These are phyloP conservation scores for Eurystomus glaucurus DNA, from an alignment of 2,797 vertebrate genomes.

Conservation along the genomic window DNA sequence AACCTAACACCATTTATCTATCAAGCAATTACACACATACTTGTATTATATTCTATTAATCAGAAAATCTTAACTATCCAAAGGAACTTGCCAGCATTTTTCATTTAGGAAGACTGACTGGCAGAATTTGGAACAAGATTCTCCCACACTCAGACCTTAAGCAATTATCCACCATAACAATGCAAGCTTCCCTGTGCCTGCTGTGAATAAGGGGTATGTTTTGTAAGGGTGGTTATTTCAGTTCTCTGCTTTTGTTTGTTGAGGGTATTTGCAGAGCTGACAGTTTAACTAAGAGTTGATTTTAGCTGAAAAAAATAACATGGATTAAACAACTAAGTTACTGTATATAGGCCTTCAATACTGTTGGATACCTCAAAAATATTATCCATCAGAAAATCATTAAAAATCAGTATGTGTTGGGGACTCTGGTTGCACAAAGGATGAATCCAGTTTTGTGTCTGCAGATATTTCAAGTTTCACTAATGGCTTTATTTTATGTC, in stretches of 20 bases:
- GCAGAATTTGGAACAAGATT: not conserved
- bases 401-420: not conserved
- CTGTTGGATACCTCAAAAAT: not conserved
- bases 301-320: conserved; percentile 1
- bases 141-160: not conserved
- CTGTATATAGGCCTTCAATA: not conserved
- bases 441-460: not conserved
- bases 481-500: not conserved
- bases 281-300: not conserved
- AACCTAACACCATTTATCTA: not conserved
- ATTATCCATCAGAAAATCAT: not conserved
- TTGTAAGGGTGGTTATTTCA: not conserved
- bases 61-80: not conserved
- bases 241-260: not conserved
- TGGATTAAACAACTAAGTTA: not conserved
- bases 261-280: conserved; percentile 3
- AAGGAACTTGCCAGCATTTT: not conserved
- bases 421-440: not conserved
- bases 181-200: not conserved
- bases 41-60: not conserved
- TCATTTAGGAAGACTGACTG: not conserved
- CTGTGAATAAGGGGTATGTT: not conserved
- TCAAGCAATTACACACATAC: not conserved
- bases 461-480: not conserved
- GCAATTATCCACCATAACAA: conserved; percentile 12